Evolutionary conservation across 2,888 invertebrate species (phyloP).

Genomic region (Athrips mouffetella): DNA sequence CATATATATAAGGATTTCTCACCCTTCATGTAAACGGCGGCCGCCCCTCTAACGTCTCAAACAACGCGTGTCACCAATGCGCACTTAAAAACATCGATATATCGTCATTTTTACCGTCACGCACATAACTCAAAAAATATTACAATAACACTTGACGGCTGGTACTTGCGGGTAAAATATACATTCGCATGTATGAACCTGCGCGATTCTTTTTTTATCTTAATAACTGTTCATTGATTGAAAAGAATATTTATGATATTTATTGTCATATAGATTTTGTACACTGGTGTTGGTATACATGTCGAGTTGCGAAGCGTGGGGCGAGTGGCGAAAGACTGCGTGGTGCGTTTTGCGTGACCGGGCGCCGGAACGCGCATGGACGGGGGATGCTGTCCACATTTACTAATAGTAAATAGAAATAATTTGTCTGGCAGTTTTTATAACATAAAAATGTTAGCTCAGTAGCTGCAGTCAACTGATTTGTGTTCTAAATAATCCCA

Average conservation of each 20-base stretch:
- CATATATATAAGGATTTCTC: conserved; percentile 40
- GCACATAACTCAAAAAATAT: conserved; percentile 33
- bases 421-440: neutral
- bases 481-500: too few relatives aligned
- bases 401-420: conserved; percentile 48
- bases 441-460: neutral
- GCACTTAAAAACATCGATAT: conserved; percentile 48
- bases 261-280: conserved; percentile 27
- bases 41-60: conserved; percentile 42
- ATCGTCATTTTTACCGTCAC: conserved; percentile 34
- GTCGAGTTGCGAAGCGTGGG: conserved; percentile 51
- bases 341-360: conserved; percentile 51
- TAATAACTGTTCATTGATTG: conserved; percentile 33
- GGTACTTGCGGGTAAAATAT: conserved; percentile 21
- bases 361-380: conserved; percentile 58
- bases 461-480: too few relatives aligned
- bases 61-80: conserved; percentile 39
- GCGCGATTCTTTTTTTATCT: conserved; percentile 25
- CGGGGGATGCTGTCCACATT: conserved; percentile 56
- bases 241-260: conserved; percentile 29
- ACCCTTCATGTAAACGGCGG: conserved; percentile 65
- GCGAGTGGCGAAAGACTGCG: conserved; percentile 67
- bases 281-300: conserved; percentile 34
- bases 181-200: conserved; percentile 17
- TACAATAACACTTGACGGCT: conserved; percentile 36